phyloP scores from a whole-genome alignment of 1,140 invertebrate genomes.

The Aphelinus atriplicis region DNA sequence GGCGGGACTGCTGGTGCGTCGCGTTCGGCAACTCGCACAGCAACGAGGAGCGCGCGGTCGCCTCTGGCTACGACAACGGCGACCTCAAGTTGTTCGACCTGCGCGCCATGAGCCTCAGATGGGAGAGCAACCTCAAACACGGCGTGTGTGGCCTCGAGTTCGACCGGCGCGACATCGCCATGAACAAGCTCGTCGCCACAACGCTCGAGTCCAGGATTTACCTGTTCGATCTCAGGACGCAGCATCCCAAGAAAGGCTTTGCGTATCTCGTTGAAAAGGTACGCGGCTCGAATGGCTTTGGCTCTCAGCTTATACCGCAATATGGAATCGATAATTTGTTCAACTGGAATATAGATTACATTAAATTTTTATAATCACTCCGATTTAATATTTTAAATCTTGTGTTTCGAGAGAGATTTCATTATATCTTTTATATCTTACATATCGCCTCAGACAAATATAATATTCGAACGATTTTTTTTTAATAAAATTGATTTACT shows the following conservation, averaged over 20 bases:
- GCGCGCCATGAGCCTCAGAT: constrained; percentile 82
- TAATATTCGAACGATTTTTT: too few species aligned
- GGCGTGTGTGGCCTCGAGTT: constrained; percentile 93
- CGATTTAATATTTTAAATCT: too few species aligned
- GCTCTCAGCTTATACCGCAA: too few species aligned
- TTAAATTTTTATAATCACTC: too few species aligned
- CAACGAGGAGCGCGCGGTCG: constrained; percentile 83
- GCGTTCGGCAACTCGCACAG: constrained; percentile 90
- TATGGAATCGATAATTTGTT: too few species aligned
- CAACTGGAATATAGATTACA: too few species aligned
- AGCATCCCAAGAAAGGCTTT: constrained; percentile 90
- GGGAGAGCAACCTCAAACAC: constrained; percentile 94
- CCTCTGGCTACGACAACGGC: constrained; percentile 95
- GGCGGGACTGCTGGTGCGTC: constrained; percentile 88
- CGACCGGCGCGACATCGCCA: constrained; percentile 91
- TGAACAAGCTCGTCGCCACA: constrained; percentile 95
- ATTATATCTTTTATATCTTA: too few species aligned
- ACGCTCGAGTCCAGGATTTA: constrained; percentile 94
- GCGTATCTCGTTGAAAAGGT: constrained; percentile 80
- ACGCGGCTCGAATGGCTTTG: constrained; percentile 12
- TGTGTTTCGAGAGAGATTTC: too few species aligned
- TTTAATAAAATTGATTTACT: too few species aligned
- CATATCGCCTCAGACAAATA: too few species aligned
- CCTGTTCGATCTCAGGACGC: constrained; percentile 88
- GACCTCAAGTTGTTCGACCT: constrained; percentile 96